phyloP scores from a whole-genome alignment of 2,113 vertebrate species.

The Mungos mungo region DNA sequence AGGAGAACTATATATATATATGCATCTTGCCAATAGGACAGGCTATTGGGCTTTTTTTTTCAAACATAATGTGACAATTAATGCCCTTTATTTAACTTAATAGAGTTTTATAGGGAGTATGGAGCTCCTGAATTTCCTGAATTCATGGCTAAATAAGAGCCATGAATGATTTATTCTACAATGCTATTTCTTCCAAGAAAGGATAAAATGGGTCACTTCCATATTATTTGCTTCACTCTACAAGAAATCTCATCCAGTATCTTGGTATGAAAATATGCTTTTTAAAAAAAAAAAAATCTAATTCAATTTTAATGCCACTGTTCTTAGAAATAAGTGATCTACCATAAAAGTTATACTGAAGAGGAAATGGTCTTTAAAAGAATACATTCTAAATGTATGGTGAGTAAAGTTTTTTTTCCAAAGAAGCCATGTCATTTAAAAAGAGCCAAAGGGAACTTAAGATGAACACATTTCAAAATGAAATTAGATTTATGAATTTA shows the following conservation, averaged over 20 bases:
- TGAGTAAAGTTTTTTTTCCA: not conserved
- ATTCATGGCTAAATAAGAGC: not conserved
- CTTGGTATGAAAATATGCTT: not conserved
- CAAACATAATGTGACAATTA: not conserved
- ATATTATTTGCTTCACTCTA: not conserved
- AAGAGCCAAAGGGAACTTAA: not conserved
- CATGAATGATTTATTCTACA: not conserved
- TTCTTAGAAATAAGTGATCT: not conserved
- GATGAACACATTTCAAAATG: not conserved
- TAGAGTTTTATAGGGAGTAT: not conserved
- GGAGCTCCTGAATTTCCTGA: not conserved
- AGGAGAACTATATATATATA: not conserved
- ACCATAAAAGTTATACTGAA: not conserved
- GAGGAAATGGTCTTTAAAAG: not conserved
- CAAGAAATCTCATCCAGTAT: not conserved
- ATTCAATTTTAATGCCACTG: not conserved
- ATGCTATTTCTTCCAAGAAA: not conserved
- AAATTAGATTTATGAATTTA: not conserved
- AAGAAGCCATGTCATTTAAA: not conserved
- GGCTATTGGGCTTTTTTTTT: not conserved
- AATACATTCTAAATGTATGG: not conserved
- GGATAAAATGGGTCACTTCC: not conserved
- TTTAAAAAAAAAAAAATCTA: accelerated
- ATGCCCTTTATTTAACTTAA: not conserved
- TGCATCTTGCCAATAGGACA: not conserved